phyloP scores from a whole-genome alignment of 1,140 invertebrate species.

The Apolygus lucorum region DNA sequence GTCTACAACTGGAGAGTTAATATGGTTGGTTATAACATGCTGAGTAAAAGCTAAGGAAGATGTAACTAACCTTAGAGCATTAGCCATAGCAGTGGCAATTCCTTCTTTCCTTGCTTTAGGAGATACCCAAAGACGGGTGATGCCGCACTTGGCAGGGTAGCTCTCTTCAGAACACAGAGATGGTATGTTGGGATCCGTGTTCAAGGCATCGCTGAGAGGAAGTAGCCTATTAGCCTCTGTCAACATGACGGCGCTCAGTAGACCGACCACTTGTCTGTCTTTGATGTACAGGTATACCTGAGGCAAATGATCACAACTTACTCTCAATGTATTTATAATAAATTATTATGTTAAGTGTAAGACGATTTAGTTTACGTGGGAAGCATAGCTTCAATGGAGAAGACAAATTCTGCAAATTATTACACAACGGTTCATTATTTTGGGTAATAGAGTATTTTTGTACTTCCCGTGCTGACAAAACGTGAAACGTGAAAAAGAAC shows the following conservation, averaged over 20 bases:
- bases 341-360: too few relatives aligned
- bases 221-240: neutral
- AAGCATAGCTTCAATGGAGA: too few relatives aligned
- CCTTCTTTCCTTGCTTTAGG: neutral
- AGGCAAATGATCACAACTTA: too few relatives aligned
- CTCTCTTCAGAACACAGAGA: neutral
- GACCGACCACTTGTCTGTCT: neutral
- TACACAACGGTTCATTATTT: too few relatives aligned
- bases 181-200: neutral
- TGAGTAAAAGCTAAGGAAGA: too few relatives aligned
- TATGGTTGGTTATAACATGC: too few relatives aligned
- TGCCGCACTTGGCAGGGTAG: neutral
- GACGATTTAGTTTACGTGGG: too few relatives aligned
- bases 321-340: neutral
- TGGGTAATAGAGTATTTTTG: too few relatives aligned
- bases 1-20: too few relatives aligned
- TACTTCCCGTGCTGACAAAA: too few relatives aligned
- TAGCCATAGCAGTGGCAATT: neutral
- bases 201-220: neutral
- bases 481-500: too few relatives aligned
- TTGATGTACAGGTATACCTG: conserved; percentile 1
- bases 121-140: conserved; percentile 1
- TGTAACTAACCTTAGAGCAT: neutral
- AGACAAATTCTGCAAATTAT: too few relatives aligned
- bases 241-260: neutral